Conservation (phyloP, 2,113 vertebrate species). For the Scomber scombrus region DNA sequence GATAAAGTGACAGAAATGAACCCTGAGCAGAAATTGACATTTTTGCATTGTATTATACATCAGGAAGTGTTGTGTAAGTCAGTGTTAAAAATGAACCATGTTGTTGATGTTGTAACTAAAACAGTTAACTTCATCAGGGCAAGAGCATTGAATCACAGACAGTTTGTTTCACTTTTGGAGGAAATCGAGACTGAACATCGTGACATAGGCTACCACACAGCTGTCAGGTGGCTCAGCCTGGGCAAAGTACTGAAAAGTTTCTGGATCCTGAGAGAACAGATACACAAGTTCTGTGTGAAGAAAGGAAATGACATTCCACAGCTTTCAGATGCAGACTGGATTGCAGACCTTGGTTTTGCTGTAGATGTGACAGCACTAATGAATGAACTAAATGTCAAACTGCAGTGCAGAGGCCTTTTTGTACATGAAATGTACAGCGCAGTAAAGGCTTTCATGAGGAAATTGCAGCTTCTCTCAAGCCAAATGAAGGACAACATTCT, state of each 20-base stretch:
- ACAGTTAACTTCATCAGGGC: slow-evolving; percentile 1
- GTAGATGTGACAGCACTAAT: background rate
- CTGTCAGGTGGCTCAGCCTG: background rate
- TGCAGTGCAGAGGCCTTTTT: slow-evolving; percentile 7
- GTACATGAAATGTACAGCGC: background rate
- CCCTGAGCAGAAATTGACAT: background rate
- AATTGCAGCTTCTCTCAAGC: background rate
- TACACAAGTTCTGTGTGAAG: background rate
- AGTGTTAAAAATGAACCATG: background rate
- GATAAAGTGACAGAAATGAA: slow-evolving; percentile 1
- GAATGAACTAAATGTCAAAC: background rate
- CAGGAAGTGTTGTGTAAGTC: background rate
- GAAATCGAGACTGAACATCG: background rate
- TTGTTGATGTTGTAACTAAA: background rate
- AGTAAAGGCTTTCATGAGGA: slow-evolving; percentile 1
- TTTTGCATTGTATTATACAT: slow-evolving; percentile 2
- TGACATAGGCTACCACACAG: background rate
- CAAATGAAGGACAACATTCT: background rate
- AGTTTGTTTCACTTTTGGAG: slow-evolving; percentile 18
- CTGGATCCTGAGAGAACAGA: slow-evolving; percentile 11
- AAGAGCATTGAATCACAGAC: slow-evolving; percentile 8
- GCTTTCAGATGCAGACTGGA: background rate
- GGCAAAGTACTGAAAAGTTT: background rate
- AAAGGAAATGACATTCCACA: background rate
- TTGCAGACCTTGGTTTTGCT: background rate